Conservation (phyloP, 2,888 invertebrate genomes). For the Acanthosepion pharaonis region DNA sequence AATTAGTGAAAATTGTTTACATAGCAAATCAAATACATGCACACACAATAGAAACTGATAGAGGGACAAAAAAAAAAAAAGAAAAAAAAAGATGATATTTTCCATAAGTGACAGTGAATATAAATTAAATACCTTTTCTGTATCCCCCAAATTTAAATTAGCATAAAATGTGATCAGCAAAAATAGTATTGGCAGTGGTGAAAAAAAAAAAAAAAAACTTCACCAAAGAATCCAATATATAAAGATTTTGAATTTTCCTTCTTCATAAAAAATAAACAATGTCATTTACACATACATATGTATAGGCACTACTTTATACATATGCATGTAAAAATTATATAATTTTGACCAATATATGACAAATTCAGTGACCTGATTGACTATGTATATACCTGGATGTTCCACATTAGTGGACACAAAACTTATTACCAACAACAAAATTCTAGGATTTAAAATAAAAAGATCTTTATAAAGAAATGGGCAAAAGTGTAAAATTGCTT, state of each 20-base stretch:
- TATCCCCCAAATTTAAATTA: constrained; percentile 1
- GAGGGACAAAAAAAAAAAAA: background rate
- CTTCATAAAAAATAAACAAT: background rate
- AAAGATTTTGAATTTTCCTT: background rate
- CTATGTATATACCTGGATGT: background rate
- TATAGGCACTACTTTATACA: background rate
- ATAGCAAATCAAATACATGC: background rate
- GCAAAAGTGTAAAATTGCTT: background rate
- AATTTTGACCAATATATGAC: constrained; percentile 10
- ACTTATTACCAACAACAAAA: background rate
- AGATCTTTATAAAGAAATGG: background rate
- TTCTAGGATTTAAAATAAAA: background rate
- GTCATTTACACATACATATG: background rate
- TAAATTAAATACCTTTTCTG: background rate
- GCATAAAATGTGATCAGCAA: background rate
- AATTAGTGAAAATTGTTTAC: background rate
- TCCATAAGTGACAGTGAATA: background rate
- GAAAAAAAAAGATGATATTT: background rate
- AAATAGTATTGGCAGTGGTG: background rate
- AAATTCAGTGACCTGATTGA: background rate
- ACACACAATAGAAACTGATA: background rate
- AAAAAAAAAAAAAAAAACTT: background rate
- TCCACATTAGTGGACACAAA: background rate
- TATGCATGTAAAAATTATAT: background rate
- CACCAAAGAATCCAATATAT: background rate